phyloP scores from a whole-genome alignment of 2,797 vertebrate species.

The Halcyon leucocephala region DNA sequence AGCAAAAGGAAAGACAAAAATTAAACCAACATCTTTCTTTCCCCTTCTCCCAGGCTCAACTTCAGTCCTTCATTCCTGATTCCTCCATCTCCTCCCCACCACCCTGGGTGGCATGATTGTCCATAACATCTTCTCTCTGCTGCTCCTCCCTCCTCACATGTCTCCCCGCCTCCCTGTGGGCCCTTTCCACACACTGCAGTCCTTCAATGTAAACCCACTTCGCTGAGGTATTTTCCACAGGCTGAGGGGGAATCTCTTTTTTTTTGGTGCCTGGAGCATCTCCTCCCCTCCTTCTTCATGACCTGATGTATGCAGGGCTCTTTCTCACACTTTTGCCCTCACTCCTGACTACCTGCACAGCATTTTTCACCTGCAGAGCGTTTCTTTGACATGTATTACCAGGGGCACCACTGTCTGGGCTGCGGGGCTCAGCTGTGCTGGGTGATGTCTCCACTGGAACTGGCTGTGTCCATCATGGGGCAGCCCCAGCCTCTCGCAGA shows the following conservation, averaged over 20 bases:
- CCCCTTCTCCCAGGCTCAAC: neutral
- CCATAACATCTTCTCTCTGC: neutral
- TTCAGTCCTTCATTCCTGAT: neutral
- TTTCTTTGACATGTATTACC: neutral
- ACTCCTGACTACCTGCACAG: neutral
- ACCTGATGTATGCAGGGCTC: neutral
- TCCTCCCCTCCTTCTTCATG: neutral
- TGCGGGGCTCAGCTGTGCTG: rapidly evolving
- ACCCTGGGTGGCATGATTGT: too few species aligned
- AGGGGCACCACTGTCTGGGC: rapidly evolving
- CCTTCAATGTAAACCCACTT: neutral
- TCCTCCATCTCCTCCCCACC: neutral
- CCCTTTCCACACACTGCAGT: rapidly evolving
- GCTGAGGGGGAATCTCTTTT: neutral
- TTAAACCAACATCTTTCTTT: neutral
- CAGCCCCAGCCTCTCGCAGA: neutral
- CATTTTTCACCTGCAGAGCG: too few species aligned
- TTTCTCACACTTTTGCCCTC: neutral
- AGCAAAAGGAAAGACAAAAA: neutral
- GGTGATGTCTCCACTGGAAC: rapidly evolving
- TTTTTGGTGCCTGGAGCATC: neutral
- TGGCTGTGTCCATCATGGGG: too few species aligned
- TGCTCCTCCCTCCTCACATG: too few species aligned
- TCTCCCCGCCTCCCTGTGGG: neutral
- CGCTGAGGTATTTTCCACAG: neutral